Percentiles rank a stretch among this genome's conserved stretches.
These are phyloP conservation scores for Eilema griseolum DNA, from an alignment of 2,888 invertebrate genomes.

Conservation along the genomic window DNA sequence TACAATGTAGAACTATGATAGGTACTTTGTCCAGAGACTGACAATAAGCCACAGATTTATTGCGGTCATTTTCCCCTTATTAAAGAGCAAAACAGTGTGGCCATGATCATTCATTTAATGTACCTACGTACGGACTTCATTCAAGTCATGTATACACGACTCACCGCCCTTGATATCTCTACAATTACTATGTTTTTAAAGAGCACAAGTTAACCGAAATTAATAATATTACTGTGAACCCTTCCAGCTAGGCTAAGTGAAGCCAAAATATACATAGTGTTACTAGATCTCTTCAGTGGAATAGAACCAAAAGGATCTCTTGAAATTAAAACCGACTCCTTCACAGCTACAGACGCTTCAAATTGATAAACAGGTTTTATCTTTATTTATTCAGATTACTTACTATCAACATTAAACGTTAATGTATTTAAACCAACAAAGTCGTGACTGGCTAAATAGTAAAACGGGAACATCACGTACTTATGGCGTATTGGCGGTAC, in stretches of 20 bases:
- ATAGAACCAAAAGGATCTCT: too few species aligned
- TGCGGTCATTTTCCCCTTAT: background rate
- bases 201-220: too few species aligned
- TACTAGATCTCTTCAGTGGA: too few species aligned
- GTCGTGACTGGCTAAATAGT: background rate
- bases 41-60: background rate
- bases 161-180: too few species aligned
- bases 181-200: too few species aligned
- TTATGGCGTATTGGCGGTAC: background rate
- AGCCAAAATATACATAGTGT: too few species aligned
- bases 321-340: too few species aligned
- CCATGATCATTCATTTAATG: background rate
- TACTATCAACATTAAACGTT: background rate
- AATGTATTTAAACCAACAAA: background rate
- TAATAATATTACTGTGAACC: too few species aligned
- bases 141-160: background rate
- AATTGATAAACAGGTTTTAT: background rate
- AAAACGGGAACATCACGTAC: background rate
- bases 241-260: too few species aligned
- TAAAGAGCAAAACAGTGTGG: background rate
- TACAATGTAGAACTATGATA: too few species aligned
- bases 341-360: background rate
- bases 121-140: background rate
- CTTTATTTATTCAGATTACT: conserved; percentile 3
- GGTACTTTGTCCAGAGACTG: too few species aligned